Evolutionary conservation across 1,140 invertebrate species (phyloP).

Genomic region (Bathynomus jamesi): DNA sequence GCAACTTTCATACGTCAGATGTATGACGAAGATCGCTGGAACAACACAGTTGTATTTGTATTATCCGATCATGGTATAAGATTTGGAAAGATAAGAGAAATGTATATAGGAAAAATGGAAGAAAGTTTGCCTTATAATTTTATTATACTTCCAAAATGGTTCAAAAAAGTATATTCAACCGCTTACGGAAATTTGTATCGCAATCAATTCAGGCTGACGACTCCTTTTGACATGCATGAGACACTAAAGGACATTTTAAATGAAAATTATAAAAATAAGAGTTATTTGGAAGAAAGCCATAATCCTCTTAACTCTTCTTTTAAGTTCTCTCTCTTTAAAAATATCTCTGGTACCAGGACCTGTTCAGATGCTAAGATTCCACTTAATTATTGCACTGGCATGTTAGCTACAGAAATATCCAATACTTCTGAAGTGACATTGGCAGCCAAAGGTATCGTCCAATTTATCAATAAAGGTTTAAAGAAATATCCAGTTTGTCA

Average conservation of each 20-base stretch:
- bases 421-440: neutral
- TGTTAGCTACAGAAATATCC: neutral
- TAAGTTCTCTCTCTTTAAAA: conserved; percentile 10
- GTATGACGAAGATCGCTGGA: conserved; percentile 39
- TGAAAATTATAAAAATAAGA: conserved; percentile 1
- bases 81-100: conserved; percentile 68
- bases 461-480: neutral
- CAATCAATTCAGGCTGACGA: conserved; percentile 52
- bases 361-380: conserved; percentile 47
- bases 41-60: conserved; percentile 59
- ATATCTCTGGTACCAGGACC: conserved; percentile 39
- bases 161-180: conserved; percentile 54
- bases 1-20: conserved; percentile 26
- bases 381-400: conserved; percentile 45
- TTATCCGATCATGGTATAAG: conserved; percentile 89
- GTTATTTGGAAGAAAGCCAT: neutral
- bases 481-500: neutral
- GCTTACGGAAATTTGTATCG: conserved; percentile 57
- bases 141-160: conserved; percentile 66
- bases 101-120: conserved; percentile 76
- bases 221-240: conserved; percentile 48
- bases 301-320: neutral
- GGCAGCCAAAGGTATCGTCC: neutral
- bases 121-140: conserved; percentile 79
- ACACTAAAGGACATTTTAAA: conserved; percentile 43